phyloP scores from a whole-genome alignment of 2,888 invertebrate genomes.

The Diplazon laetatorius region DNA sequence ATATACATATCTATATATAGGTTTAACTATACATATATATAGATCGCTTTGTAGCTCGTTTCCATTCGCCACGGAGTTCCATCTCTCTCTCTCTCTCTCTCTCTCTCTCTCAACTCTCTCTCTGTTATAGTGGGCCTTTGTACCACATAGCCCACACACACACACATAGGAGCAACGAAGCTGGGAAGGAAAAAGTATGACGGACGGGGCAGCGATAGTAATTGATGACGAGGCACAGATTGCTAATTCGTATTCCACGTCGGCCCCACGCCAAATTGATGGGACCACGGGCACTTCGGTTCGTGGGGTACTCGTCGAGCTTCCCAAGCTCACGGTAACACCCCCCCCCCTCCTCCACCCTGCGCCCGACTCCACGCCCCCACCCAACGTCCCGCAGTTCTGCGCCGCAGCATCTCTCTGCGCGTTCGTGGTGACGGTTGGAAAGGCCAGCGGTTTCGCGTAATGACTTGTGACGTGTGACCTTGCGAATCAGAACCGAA shows the following conservation, averaged over 20 bases:
- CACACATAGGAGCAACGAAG: constrained; percentile 12
- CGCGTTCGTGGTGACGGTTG: constrained; percentile 12
- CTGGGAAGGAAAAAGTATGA: constrained; percentile 46
- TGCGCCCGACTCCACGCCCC: constrained; percentile 22
- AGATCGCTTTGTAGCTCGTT: constrained; percentile 33
- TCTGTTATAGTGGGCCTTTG: not conserved
- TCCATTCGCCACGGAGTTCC: constrained; percentile 29
- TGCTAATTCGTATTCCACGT: constrained; percentile 75
- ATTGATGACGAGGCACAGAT: constrained; percentile 72
- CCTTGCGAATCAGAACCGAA: constrained; percentile 28
- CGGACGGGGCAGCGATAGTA: constrained; percentile 66
- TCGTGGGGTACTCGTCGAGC: constrained; percentile 15
- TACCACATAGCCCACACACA: constrained; percentile 1
- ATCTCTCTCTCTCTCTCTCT: too few relatives aligned
- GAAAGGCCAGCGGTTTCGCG: not conserved
- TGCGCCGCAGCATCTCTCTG: not conserved
- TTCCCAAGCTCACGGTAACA: constrained; percentile 28
- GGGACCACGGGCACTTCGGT: constrained; percentile 49
- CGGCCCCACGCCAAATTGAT: constrained; percentile 64
- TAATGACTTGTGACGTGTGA: constrained; percentile 30
- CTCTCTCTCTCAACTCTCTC: too few relatives aligned
- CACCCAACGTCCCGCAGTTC: not conserved
- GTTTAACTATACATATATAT: not conserved
- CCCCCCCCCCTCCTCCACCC: not conserved
- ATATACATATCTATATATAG: not conserved